phyloP scores from a whole-genome alignment of 2,797 vertebrate species.

The Scomberomorus guttatus region DNA sequence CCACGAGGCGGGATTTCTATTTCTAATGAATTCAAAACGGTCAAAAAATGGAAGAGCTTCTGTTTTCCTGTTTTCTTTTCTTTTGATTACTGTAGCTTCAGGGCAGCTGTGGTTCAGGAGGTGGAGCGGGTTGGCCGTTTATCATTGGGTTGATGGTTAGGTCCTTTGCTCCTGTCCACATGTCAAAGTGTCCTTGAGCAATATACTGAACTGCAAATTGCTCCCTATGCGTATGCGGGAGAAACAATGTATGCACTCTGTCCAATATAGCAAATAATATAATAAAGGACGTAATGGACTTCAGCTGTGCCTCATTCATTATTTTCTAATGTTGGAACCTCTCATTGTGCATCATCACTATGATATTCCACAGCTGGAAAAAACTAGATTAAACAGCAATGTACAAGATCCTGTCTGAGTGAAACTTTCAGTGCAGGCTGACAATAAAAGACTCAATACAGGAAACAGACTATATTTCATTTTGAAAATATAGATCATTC shows the following conservation, averaged over 20 bases:
- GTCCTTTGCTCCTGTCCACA: neutral
- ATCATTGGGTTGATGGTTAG: neutral
- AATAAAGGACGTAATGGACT: neutral
- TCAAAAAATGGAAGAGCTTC: too few species aligned
- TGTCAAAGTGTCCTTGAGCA: neutral
- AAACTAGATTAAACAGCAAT: neutral
- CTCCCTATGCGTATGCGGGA: neutral
- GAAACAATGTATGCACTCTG: neutral
- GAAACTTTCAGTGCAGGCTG: neutral
- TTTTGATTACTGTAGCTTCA: neutral
- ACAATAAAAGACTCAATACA: slow-evolving; percentile 1
- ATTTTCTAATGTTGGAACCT: neutral
- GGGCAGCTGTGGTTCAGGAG: neutral
- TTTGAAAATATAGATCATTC: neutral
- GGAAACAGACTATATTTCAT: slow-evolving; percentile 2
- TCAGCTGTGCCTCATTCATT: neutral
- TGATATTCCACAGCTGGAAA: neutral
- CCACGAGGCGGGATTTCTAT: too few species aligned
- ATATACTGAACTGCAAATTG: neutral
- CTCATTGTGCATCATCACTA: neutral
- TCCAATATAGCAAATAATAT: neutral
- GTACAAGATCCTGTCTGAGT: neutral
- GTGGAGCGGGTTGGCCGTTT: neutral
- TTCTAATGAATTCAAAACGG: neutral
- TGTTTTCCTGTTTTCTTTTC: neutral